Evolutionary conservation across 2,888 invertebrate species (phyloP), one percentile per base, ranked within the genome.

Genomic region (Tillus elongatus): DNA sequence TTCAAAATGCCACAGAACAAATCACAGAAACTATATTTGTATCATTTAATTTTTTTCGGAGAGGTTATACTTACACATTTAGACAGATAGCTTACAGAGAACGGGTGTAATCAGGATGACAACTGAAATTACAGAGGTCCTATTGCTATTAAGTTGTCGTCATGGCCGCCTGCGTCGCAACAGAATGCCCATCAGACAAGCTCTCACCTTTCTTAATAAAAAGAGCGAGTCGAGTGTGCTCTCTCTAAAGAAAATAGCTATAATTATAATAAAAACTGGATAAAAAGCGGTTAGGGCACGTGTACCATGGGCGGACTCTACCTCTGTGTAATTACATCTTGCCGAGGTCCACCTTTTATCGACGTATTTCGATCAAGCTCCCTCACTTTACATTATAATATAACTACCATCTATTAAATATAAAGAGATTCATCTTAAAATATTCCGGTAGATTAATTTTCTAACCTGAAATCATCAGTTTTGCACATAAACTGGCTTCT

Each of bases 201-300:
- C 40, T 40, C 42, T 46, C 54, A 51, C 52, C 51, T 52, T 44
- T 40, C 36, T 41, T 33, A 47, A 46, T 43, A 43, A 44, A 45
- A 52, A 39, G 44, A 39, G 38, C 45, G 42, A 43, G 37, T 39
- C 42, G 47, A 33, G 33, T 33, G 38, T 46, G 45, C 46, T 46
- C 44, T 42, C 6, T 6, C n/a, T 33, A 36, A 30, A 36, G 49
- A 50, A 54, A 63, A 64, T 63, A 60, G 57, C 63, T 63, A 63
- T 64, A 64, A 64, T 64, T 64, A 64, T 58, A 52, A 60, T 61
- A 59, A 62, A 63, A 63, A 58, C 51, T 56, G 57, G 60, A 60
- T 58, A 60, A 60, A 61, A 59, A 60, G 58, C 50, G 53, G 58
- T 52, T 45, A 26, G 44, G 55, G 55, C 56, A 55, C 56, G 56